A percentile compares a stretch with the other conserved stretches of the same genome.
These are phyloP conservation scores for Ischnura elegans DNA, from an alignment of 2,888 invertebrate species.

Conservation along the genomic window DNA sequence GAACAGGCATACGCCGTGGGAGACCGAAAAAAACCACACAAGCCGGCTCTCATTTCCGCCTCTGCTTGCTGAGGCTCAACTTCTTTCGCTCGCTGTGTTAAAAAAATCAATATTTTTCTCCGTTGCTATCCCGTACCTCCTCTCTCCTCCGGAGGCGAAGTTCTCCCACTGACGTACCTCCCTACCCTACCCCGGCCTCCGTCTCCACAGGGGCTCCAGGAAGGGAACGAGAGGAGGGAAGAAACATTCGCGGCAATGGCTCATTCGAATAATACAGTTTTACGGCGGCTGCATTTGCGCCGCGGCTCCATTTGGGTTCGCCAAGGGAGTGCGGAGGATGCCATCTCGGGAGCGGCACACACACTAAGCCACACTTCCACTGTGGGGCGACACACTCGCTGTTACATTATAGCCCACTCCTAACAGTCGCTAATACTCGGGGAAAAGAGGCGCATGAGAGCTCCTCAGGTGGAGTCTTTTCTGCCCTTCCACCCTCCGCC, in stretches of 20 bases:
- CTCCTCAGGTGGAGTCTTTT: neutral
- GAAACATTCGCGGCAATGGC: slow-evolving; percentile 56
- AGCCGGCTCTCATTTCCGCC: neutral
- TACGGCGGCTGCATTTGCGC: slow-evolving; percentile 41
- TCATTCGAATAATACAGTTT: slow-evolving; percentile 61
- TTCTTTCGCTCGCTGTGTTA: slow-evolving; percentile 59
- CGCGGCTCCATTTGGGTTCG: neutral
- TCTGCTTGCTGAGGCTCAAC: slow-evolving; percentile 28
- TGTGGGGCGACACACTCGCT: neutral
- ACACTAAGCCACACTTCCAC: neutral
- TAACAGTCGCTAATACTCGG: neutral
- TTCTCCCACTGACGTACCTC: neutral
- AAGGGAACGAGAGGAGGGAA: slow-evolving; percentile 23
- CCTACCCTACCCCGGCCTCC: neutral
- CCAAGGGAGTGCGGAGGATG: neutral
- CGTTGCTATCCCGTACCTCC: neutral
- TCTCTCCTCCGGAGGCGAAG: neutral
- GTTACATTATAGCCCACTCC: neutral
- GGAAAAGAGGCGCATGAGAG: neutral
- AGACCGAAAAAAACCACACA: neutral
- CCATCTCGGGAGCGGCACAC: neutral
- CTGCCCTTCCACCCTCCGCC: no score
- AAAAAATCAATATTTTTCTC: slow-evolving; percentile 61
- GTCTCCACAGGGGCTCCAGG: no score
- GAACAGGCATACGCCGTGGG: neutral